phyloP scores from a whole-genome alignment of 2,888 invertebrate genomes.

The Antitype chi region DNA sequence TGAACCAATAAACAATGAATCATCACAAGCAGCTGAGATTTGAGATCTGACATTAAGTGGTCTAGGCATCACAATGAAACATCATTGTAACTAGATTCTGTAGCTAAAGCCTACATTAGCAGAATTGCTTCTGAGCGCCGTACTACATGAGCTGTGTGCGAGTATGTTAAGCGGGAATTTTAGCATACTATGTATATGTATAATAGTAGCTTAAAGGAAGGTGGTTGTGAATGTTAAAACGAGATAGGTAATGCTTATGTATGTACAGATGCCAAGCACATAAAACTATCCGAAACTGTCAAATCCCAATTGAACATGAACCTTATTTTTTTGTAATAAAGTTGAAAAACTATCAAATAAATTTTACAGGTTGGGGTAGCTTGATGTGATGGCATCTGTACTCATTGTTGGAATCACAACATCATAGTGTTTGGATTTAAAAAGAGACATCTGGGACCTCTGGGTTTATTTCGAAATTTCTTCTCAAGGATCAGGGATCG shows the following conservation, averaged over 20 bases:
- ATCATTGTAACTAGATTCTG: slow-evolving; percentile 42
- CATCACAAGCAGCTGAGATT: slow-evolving; percentile 26
- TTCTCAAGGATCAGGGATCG: neutral
- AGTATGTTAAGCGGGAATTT: neutral
- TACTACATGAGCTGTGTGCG: slow-evolving; percentile 1
- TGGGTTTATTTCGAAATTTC: neutral
- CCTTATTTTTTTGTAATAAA: too few species aligned
- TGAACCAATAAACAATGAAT: slow-evolving; percentile 31
- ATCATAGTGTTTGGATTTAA: neutral
- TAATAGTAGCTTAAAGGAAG: neutral
- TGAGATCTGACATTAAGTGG: slow-evolving; percentile 39
- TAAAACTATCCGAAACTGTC: too few species aligned
- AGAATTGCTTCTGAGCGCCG: slow-evolving; percentile 37
- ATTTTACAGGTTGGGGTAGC: too few species aligned
- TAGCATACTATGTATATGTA: neutral
- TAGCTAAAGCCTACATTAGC: slow-evolving; percentile 43
- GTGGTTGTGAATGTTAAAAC: neutral
- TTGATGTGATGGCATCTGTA: too few species aligned
- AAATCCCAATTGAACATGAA: too few species aligned
- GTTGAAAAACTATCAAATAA: too few species aligned
- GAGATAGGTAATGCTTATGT: neutral
- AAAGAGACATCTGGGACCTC: neutral
- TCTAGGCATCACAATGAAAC: slow-evolving; percentile 22
- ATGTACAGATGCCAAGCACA: too few species aligned
- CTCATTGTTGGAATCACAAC: neutral